Conservation (phyloP, 2,113 vertebrate species). For the Syrrhaptes paradoxus region DNA sequence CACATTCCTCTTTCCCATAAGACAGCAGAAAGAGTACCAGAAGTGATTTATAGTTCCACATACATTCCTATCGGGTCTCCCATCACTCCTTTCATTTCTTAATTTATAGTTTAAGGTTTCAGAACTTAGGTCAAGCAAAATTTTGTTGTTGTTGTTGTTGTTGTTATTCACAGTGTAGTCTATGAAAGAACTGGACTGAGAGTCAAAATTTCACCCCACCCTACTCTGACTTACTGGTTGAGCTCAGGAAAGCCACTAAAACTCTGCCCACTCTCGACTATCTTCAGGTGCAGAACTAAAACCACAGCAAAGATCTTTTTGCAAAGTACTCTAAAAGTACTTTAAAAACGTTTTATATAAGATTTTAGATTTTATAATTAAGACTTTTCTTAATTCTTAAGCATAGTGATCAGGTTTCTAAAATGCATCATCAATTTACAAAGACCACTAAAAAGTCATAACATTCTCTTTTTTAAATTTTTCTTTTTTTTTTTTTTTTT, state of each 20-base stretch:
- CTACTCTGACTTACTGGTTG: neutral
- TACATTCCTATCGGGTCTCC: neutral
- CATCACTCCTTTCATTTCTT: neutral
- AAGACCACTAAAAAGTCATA: accelerated
- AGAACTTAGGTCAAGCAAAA: neutral
- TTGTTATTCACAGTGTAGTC: neutral
- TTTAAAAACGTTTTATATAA: neutral
- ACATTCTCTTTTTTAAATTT: too few relatives aligned
- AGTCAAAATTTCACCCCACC: neutral
- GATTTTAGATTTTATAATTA: too few relatives aligned
- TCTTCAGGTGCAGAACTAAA: neutral
- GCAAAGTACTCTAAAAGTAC: accelerated
- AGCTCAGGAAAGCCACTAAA: neutral
- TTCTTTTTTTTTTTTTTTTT: neutral
- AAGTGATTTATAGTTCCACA: neutral
- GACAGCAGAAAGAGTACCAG: neutral
- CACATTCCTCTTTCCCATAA: neutral
- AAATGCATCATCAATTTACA: neutral
- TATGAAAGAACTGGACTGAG: neutral
- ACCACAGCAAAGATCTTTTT: neutral
- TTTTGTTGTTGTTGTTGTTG: too few relatives aligned
- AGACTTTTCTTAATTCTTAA: neutral
- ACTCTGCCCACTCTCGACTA: neutral
- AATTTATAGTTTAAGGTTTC: neutral
- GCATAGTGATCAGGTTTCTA: neutral